These are phyloP conservation scores for Portunus trituberculatus DNA, from an alignment of 1,140 invertebrate species.

Conservation along the genomic window DNA sequence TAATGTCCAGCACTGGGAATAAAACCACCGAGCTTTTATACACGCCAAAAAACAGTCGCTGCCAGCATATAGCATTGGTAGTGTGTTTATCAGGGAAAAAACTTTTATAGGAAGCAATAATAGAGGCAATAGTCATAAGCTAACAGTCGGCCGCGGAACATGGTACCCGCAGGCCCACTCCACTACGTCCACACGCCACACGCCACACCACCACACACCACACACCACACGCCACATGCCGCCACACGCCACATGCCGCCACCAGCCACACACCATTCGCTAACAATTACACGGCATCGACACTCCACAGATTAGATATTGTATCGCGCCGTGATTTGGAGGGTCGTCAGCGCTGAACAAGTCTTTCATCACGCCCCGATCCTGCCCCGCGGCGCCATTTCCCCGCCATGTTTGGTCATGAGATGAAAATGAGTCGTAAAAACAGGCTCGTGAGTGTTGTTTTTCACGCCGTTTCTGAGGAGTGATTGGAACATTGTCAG, in stretches of 20 bases:
- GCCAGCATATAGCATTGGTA: conserved; percentile 9
- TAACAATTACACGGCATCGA: neutral
- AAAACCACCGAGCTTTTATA: conserved; percentile 22
- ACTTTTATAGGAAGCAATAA: conserved; percentile 24
- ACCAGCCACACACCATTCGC: neutral
- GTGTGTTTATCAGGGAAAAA: conserved; percentile 22
- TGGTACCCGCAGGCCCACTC: conserved; percentile 5
- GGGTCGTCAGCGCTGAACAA: neutral
- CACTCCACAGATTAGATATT: conserved; percentile 4
- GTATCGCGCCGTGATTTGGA: neutral
- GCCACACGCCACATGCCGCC: neutral
- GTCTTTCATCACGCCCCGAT: neutral
- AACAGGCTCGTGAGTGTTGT: neutral
- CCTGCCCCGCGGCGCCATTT: neutral
- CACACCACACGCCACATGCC: neutral
- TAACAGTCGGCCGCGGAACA: neutral
- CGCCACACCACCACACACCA: neutral
- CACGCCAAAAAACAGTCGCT: conserved; percentile 10
- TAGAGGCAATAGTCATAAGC: conserved; percentile 13
- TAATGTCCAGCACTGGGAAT: conserved; percentile 12
- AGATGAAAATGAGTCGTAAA: conserved; percentile 14
- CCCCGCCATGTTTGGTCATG: conserved; percentile 1
- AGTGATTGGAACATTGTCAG: neutral
- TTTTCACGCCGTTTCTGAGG: neutral
- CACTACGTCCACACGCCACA: neutral